A percentile compares a stretch with the other conserved stretches of the same genome.
Conservation (phyloP, 2,113 vertebrate genomes). For the Podilymbus podiceps region DNA sequence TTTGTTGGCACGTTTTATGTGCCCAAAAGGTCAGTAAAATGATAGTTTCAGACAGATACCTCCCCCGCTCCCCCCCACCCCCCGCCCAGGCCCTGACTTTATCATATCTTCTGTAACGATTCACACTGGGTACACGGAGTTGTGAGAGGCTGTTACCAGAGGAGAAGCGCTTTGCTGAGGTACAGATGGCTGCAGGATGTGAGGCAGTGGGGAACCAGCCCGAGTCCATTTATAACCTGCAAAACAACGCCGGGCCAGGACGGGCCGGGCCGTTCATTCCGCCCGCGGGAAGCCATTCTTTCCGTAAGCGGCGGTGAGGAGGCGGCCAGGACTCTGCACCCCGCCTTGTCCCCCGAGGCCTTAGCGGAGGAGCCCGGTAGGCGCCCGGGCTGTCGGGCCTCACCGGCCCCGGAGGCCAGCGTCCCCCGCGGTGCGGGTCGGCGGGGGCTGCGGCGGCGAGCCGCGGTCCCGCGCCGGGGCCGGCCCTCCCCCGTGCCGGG, state of each 20-base stretch:
- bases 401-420: background rate
- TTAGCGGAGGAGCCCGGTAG: background rate
- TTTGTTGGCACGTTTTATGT: background rate
- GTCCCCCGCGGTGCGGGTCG: background rate
- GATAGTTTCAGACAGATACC: background rate
- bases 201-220: background rate
- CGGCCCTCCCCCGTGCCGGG: background rate
- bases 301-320: background rate
- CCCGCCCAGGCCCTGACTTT: background rate
- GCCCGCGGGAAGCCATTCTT: background rate
- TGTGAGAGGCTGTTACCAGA: background rate
- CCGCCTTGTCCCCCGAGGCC: background rate
- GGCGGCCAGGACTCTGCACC: background rate
- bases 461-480: background rate
- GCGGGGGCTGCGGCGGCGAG: background rate
- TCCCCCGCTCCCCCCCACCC: too few species aligned
- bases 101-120: fast-evolving
- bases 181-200: background rate
- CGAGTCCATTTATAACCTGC: background rate
- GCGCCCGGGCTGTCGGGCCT: background rate
- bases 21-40: background rate
- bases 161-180: background rate
- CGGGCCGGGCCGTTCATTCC: background rate
- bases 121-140: fast-evolving
- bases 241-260: too few species aligned